Base-by-base conservation (phyloP, 2,888 invertebrate genomes). In the Caenorhabditis sulstoni region DNA sequence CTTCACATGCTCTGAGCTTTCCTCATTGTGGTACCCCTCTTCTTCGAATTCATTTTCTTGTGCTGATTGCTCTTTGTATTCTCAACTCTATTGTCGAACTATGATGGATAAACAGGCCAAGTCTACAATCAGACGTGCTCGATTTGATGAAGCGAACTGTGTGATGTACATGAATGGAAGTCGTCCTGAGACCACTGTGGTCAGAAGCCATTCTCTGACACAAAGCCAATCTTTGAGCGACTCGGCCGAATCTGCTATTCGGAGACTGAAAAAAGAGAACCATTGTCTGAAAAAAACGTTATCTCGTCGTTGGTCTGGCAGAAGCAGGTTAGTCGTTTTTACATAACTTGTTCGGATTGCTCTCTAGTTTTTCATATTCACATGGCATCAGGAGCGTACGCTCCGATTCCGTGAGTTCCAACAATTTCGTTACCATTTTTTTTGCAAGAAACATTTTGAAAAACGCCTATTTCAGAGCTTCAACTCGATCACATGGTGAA, bases 321-420 rank as follows among this genome's bases (percentile, higher is more conserved):
- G 79, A 65, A 82, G 82, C 80, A 82, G 80, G 82, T 82, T 66
- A 23, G 64, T 70, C 61, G 41, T 68, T 61, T n/a, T 68, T 68
- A 52, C 44, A 45, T 59, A 61, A 59, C 68, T 61, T 53, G 44
- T 16, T 29, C 29, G 4, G 4, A 29, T 1, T 3, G 49, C 16
- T 67, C 22, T 12, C 3, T 20, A 12, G 18, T 44, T 29, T 35
- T 65, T 55, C 23, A 44, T 44, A 35, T 37, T 71, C 49, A 35
- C 16, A 73, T 64, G 64, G 39, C 61, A 44, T 37, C 39, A 12
- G 47, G 50, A 64, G 57, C 47, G 11, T 64, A 71, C 29, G 53
- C 29, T 14, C 45, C 20, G 8, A 35, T 61, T 14, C 39, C 23
- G 61, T 70, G 39, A 66, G 66, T 74, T 44, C 23, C 8, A 57